Base-by-base conservation (phyloP, 2,113 vertebrate genomes). In the Mustela lutreola region DNA sequence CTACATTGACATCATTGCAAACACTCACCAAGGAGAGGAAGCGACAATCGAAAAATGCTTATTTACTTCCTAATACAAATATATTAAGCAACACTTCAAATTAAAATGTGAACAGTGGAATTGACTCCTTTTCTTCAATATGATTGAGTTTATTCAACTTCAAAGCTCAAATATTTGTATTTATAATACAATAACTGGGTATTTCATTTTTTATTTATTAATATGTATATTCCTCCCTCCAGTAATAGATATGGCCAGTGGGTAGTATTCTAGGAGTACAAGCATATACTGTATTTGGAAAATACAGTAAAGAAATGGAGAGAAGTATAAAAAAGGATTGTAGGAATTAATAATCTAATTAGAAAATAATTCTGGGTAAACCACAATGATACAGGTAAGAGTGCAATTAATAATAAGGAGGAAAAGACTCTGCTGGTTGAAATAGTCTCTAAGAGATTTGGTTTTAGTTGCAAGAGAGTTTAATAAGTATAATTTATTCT, bases 181-280 rank as follows among this genome's bases (percentile, higher is more conserved):
- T 84, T 21, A 18, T 21, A 86, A 62, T 5, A 76, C 4, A 28
- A 5, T 73, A 85, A 58, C 2, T 73, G 42, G 50, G 3, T 11
- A 45, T 63, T 73, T 58, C 0, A 26, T 1, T 80, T 48, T 50
- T 33, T 45, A 50, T 81, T 78, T 6, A 60, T 45, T 71, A 26
- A 71, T 16, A 56, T 86, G 8, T 71, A 2, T 75, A 5, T 28
- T 76, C 65, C 14, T 95, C 1, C 7, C 2, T 93, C 39, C 53
- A 18, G 0, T 60, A n/a, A 48, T 14, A 76, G 0, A 45, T 12
- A 4, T 42, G 19, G 0, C 0, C 8, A 81, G 4, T 76, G 18
- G 45, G 16, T 80, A 39, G 39, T 71, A 85, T 95, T 85, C 26
- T 91, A 86, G 78, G 56, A 7, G 14, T 79, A 45, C 15, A 81